Evolutionary conservation across 2,797 vertebrate genomes (phyloP), one percentile per base, ranked within the genome.

Genomic region (Brotula barbata): DNA sequence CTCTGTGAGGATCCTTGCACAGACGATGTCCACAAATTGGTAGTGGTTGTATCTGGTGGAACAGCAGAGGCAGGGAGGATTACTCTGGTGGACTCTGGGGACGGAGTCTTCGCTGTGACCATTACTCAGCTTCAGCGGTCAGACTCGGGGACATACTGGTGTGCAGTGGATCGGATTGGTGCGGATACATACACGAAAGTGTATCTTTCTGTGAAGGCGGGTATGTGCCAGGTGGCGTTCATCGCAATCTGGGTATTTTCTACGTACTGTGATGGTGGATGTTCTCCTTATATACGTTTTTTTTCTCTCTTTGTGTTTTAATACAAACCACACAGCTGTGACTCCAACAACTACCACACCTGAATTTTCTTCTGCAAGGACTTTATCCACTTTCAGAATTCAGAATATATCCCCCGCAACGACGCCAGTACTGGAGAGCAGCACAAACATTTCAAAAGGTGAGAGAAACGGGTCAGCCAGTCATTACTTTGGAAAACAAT

Each of bases 1-100:
- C 20, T 90, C 43, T 90, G 88, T 62, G 71, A n/a, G 34, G 11
- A 78, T 36, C 39, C 22, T 1, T 90, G 85, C 31, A 15, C 1
- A 5, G 0, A 1, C 4, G 0, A 0, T 0, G 1, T 23, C 16
- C 57, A 85, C 16, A 20, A 6, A 6, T 44, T 86, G 46, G 47
- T 50, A n/a, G 17, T 16, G n/a, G 82, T 83, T 2, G 0, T 2
- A 10, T 5, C 74, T 41, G 69, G 78, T 1, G 0, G 0, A 7
- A 23, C 0, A n/a, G 39, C 10, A 1, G 0, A 1, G 41, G 37
- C 41, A 7, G 73, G 23, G 6, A 82, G 70, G 58, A 73, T 80
- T 20, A 7, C 3, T 8, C 49, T 86, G 52, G n/a, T 33, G 25
- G 87, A 83, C 61, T 48, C 0, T 1, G 53, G 53, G 5, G 1